Base-by-base conservation (phyloP, 1,140 invertebrate species). In the Micrasema longulum region DNA sequence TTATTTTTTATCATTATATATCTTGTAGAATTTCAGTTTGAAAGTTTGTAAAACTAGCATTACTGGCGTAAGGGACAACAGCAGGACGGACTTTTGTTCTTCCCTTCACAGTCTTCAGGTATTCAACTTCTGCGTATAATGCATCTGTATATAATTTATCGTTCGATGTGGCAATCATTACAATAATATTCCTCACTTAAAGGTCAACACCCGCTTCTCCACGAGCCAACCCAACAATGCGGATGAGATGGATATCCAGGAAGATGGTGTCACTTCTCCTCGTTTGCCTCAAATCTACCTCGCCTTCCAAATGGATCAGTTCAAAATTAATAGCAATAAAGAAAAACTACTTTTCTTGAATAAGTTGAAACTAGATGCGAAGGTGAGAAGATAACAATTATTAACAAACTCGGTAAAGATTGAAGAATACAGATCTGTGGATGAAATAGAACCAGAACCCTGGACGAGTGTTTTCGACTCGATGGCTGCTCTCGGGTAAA, bases 291-390 rank as follows among this genome's bases (percentile, higher is more conserved):
- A 89, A 38, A 80, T 91, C 72, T 87, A 89, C 76, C 85, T 92
- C 36, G 89, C 89, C 22, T 79, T 92, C 69, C 87, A 89, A 76
- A 81, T 91, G 72, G 88, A 91, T 65, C 88, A 89, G 71, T 82
- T 92, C 16, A 87, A 88, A 53, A 80, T 93, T 70, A 82, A 85
- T 22, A 88, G 88, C 31, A 85, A 85, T 66, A 83, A 84, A 63
- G 88, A 91, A 71, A 89, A 89, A 75, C 76, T 91, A 14, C 77
- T 93, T 4, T 88, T 88, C 48, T 79, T 93, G 12, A 88, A 89
- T 76, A 89, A 89, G 68, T 81, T 93, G 10, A 90, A 89, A 65
- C 80, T 93, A 45, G 90, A 93, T 79, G 89, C 91, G n/a, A 91
- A 91, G 86, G 91, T 92, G 84, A 78, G 76, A 31, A 31, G 26